Base-by-base conservation (phyloP, 2,113 vertebrate genomes). In the Prietella phreatophila region DNA sequence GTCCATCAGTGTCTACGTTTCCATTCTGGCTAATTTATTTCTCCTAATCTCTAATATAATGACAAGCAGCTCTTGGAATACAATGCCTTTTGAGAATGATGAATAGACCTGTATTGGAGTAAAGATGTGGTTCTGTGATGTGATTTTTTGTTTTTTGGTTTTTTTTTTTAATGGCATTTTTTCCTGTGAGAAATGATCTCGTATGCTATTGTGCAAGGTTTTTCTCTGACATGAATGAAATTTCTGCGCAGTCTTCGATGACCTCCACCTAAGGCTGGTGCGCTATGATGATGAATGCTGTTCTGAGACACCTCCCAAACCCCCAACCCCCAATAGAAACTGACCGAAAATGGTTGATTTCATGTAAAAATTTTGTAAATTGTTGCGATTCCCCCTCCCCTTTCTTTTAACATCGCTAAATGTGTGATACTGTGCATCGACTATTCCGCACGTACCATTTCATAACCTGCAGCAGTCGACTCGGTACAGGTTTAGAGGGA, bases 1-100 rank as follows among this genome's bases (percentile, higher is more conserved):
- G 33, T 5, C 82, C 47, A 53, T 73, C 71, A n/a, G 67, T 39
- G 61, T 83, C 53, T 56, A n/a, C 55, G 5, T 88, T 76, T 56
- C 73, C 14, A 42, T 85, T 83, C 56, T 53, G 75, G 58, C 83
- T 50, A 33, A 65, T 67, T 61, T 60, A 60, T 73, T 67, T 61
- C 75, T 88, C 42, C 67, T 76, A 42, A 86, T 86, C 76, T 58
- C 33, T 58, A 61, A 69, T 69, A 27, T 86, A 67, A 69, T 19
- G 47, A 65, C n/a, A 5, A 17, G 27, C 30, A 13, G 76, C 76
- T 81, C 15, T 65, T 19, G 0, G 14, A 55, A 81, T 50, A 27
- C 58, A 60, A 78, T 42, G 22, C 13, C 47, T 86, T 47, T 22
- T 22, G 1, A 17, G 61, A 63, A n/a, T 36, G 63, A 81, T 69